Evolutionary conservation across 2,797 vertebrate genomes (phyloP), one percentile per base, ranked within the genome.

Genomic region (Poeciliopsis presidionis): DNA sequence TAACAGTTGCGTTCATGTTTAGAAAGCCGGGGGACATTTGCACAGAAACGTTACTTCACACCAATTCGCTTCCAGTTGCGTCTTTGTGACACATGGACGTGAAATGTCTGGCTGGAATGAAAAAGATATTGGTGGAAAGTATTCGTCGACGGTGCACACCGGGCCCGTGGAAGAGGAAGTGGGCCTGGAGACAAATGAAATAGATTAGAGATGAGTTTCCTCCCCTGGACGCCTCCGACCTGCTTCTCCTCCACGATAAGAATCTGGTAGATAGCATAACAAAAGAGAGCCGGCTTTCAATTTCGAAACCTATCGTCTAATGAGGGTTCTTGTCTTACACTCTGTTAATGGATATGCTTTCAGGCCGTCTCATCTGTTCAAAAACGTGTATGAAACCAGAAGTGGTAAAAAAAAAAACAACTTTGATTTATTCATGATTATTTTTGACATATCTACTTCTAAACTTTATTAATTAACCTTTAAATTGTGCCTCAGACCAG

Each of bases 311-410:
- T 79, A 80, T 91, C 82, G 81, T 81, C 83, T 93, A 91, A 90
- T 89, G 85, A 90, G 76, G 74, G 70, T 75, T 89, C 82, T 87
- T 91, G 83, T 88, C 82, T 81, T 87, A 90, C 87, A 87, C 81
- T 84, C 82, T 81, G 51, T 79, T 91, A 90, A 92, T 88, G 88
- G 87, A 83, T 72, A 51, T 43, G 28, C 78, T 90, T 81, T 87
- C 80, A 84, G 88, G 79, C 81, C 76, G 77, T 77, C 79, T 83
- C 81, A 79, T 86, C 78, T 76, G 72, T 39, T 20, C 18, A 18
- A 4, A 36, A 63, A 63, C 36, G 14, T 33, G 14, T 7, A 36
- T 20, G 22, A 36, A 61, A 39, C 8, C 18, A 36, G 18, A 25
- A 11, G 6, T 7, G 61, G 18, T 22, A 22, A 18, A 63, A 61